Conservation (phyloP, 2,113 vertebrate genomes). For the Rhinogobius similis region DNA sequence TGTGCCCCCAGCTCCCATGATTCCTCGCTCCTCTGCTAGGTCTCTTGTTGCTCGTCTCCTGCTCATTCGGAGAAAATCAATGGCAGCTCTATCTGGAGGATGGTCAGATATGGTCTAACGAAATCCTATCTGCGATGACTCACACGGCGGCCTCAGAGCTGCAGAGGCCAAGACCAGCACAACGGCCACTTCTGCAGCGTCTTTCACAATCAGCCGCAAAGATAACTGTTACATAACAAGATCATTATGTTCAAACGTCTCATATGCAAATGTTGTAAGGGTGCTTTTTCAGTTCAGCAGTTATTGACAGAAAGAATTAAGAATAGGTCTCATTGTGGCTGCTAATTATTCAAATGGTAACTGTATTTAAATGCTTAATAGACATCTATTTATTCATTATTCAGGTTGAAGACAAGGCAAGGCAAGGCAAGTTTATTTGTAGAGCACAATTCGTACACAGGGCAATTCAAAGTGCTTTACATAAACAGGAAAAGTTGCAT, state of each 20-base stretch:
- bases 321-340: too few species aligned
- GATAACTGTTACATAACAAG: not conserved
- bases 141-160: constrained; percentile 60
- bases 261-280: not conserved
- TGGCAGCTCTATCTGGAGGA: constrained; percentile 63
- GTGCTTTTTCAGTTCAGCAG: too few species aligned
- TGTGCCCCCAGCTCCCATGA: constrained; percentile 26
- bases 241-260: not conserved
- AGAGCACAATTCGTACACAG: too few species aligned
- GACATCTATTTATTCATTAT: too few species aligned
- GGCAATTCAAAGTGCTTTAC: too few species aligned
- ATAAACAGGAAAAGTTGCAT: too few species aligned
- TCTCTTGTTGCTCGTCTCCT: constrained; percentile 21
- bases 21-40: constrained; percentile 11
- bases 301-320: too few species aligned
- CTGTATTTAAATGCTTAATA: too few species aligned
- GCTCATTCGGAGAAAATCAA: constrained; percentile 71
- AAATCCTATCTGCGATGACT: constrained; percentile 74
- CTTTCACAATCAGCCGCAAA: constrained; percentile 13
- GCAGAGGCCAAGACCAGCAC: constrained; percentile 37
- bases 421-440: too few species aligned
- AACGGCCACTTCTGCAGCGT: constrained; percentile 16
- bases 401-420: too few species aligned
- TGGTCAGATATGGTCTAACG: constrained; percentile 61
- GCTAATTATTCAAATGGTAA: too few species aligned